These are phyloP conservation scores for Caenorhabditis sinica DNA, from an alignment of 2,888 invertebrate species.

Conservation along the genomic window DNA sequence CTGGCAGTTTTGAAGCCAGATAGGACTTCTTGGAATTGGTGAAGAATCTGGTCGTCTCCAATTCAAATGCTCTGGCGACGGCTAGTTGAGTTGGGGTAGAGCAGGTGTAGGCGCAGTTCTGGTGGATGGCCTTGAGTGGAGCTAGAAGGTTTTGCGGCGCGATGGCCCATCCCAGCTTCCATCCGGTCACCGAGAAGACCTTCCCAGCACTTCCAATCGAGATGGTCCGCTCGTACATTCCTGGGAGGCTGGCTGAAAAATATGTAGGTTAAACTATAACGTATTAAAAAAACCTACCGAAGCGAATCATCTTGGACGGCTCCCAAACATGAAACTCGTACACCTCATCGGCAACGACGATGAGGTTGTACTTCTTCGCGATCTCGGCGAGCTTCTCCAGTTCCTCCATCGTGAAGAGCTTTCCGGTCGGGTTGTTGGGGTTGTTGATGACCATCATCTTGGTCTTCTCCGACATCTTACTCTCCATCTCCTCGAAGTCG, in stretches of 20 bases:
- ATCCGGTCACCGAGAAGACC: slow-evolving; percentile 97
- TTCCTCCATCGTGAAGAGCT: slow-evolving; percentile 86
- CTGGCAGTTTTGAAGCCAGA: slow-evolving; percentile 89
- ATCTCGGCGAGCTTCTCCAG: slow-evolving; percentile 89
- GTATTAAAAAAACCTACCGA: slow-evolving; percentile 87
- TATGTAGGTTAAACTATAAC: neutral
- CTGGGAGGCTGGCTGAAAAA: slow-evolving; percentile 90
- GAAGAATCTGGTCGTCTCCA: slow-evolving; percentile 86
- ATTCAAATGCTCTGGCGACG: slow-evolving; percentile 92
- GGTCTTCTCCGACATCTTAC: slow-evolving; percentile 91
- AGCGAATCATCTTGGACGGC: slow-evolving; percentile 90
- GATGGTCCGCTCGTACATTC: slow-evolving; percentile 97
- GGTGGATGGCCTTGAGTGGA: slow-evolving; percentile 92
- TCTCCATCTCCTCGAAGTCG: slow-evolving; percentile 90
- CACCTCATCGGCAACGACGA: slow-evolving; percentile 97
- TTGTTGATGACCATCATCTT: slow-evolving; percentile 97
- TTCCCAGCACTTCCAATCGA: slow-evolving; percentile 98
- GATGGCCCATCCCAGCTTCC: slow-evolving; percentile 96
- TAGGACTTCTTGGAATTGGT: slow-evolving; percentile 87
- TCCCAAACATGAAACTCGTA: slow-evolving; percentile 94
- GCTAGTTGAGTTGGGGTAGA: slow-evolving; percentile 88
- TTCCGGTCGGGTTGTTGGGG: slow-evolving; percentile 97
- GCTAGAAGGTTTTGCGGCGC: slow-evolving; percentile 90
- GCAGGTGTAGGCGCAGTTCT: slow-evolving; percentile 95
- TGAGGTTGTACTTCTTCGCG: slow-evolving; percentile 93